A percentile compares a stretch with the other conserved stretches of the same genome.
These are phyloP conservation scores for Caenorhabditis tropicalis DNA, from an alignment of 1,140 invertebrate genomes.

Conservation along the genomic window DNA sequence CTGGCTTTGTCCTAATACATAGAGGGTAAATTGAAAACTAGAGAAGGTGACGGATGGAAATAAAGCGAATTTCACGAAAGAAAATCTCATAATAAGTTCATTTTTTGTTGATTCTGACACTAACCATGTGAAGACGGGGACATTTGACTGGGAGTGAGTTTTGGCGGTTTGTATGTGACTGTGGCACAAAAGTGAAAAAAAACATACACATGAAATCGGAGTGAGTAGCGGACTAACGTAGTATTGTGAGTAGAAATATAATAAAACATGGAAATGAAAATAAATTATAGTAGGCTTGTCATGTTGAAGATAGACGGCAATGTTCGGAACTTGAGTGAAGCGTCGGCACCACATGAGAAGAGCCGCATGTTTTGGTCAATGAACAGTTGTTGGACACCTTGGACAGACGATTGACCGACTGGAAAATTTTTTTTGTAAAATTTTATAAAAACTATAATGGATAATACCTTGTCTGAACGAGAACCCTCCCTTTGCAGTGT, in stretches of 20 bases:
- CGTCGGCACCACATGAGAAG: slow-evolving; percentile 97
- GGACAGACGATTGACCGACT: slow-evolving; percentile 63
- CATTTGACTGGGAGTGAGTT: neutral
- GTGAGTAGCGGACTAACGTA: no score
- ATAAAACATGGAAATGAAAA: neutral
- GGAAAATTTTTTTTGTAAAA: neutral
- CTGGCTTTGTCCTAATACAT: slow-evolving; percentile 3
- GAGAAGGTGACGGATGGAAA: neutral
- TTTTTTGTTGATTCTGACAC: slow-evolving; percentile 18
- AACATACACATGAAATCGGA: neutral
- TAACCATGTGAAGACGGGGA: neutral
- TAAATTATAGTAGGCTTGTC: slow-evolving; percentile 11
- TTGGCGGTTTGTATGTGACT: neutral
- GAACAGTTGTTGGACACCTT: slow-evolving; percentile 90
- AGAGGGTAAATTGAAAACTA: neutral
- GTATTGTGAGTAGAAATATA: neutral
- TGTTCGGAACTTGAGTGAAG: slow-evolving; percentile 94
- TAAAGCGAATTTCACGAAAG: neutral
- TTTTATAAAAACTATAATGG: neutral
- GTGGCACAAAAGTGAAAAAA: slow-evolving; percentile 15
- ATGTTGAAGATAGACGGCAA: slow-evolving; percentile 76
- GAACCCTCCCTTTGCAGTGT: slow-evolving; percentile 74
- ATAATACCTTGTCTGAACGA: slow-evolving; percentile 65
- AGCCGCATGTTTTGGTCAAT: slow-evolving; percentile 85
- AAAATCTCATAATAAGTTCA: slow-evolving; percentile 13